phyloP scores from a whole-genome alignment of 2,888 invertebrate genomes.

The Andrena marginata region DNA sequence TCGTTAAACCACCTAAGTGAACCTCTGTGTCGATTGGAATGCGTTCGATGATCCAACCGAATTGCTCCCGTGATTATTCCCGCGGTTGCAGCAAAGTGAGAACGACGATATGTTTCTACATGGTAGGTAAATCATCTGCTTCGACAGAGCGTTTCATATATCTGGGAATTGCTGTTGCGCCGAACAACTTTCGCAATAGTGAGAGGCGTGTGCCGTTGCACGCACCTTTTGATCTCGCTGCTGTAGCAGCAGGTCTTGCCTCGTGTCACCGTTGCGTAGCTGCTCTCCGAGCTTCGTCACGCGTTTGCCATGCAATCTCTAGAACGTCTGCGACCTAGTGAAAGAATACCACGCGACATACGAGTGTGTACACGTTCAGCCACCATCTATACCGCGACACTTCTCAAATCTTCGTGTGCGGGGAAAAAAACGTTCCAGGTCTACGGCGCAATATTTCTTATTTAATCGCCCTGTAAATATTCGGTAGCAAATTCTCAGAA shows the following conservation, averaged over 20 bases:
- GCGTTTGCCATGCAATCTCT: constrained; percentile 14
- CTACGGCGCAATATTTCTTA: no score
- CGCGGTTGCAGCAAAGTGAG: not conserved
- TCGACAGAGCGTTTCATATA: constrained; percentile 56
- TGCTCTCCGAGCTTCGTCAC: constrained; percentile 37
- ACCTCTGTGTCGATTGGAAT: not conserved
- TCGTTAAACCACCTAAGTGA: no score
- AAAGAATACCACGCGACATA: not conserved
- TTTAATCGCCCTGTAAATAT: not conserved
- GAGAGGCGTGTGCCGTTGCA: constrained; percentile 77
- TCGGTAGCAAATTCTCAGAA: not conserved
- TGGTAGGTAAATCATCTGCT: constrained; percentile 46
- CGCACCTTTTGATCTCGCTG: constrained; percentile 69
- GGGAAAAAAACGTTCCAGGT: no score
- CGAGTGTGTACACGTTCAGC: no score
- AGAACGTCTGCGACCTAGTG: constrained; percentile 4
- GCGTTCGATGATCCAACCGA: not conserved
- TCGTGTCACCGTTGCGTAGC: constrained; percentile 57
- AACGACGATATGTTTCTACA: constrained; percentile 23
- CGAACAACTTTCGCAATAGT: constrained; percentile 74
- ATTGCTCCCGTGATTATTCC: not conserved
- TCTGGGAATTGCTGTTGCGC: constrained; percentile 53
- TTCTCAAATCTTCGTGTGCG: no score
- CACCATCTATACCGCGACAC: no score
- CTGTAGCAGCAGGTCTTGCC: constrained; percentile 36